phyloP scores from a whole-genome alignment of 2,113 vertebrate genomes.

The Labrus mixtus region DNA sequence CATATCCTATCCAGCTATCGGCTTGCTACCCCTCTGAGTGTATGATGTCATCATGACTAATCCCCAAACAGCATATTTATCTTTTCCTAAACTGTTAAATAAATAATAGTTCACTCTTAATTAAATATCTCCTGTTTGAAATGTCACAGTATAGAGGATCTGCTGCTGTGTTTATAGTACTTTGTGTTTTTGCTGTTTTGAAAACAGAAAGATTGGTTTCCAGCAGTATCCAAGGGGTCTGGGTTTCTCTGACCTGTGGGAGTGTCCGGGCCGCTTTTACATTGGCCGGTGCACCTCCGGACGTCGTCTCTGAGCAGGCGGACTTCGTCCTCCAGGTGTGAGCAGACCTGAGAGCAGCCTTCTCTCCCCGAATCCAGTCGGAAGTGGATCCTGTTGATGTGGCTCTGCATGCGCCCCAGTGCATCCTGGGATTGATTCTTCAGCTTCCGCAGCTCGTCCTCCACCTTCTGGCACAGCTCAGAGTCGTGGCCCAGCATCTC shows the following conservation, averaged over 20 bases:
- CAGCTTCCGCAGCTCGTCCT: slow-evolving; percentile 78
- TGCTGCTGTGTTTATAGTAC: too few species aligned
- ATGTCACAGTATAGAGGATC: too few species aligned
- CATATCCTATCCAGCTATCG: too few species aligned
- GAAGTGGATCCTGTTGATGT: slow-evolving; percentile 63
- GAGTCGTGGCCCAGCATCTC: slow-evolving; percentile 79
- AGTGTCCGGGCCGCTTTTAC: slow-evolving; percentile 47
- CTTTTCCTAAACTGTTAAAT: too few species aligned
- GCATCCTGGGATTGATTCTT: slow-evolving; percentile 85
- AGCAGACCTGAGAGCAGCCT: slow-evolving; percentile 80
- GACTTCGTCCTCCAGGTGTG: slow-evolving; percentile 81
- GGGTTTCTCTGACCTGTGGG: slow-evolving; percentile 60
- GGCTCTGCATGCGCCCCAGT: slow-evolving; percentile 81
- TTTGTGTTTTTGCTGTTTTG: too few species aligned
- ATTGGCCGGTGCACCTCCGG: slow-evolving; percentile 76
- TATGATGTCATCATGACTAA: too few species aligned
- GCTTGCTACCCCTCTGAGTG: too few species aligned
- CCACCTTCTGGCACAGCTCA: slow-evolving; percentile 71
- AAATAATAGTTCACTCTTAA: too few species aligned
- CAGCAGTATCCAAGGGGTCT: too few species aligned
- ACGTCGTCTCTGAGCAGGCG: slow-evolving; percentile 82
- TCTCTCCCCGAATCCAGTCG: slow-evolving; percentile 69
- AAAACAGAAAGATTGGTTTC: too few species aligned
- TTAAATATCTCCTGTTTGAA: too few species aligned
- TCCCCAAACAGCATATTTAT: too few species aligned